phyloP scores from a whole-genome alignment of 2,888 invertebrate species.

The Parelbella ahira region DNA sequence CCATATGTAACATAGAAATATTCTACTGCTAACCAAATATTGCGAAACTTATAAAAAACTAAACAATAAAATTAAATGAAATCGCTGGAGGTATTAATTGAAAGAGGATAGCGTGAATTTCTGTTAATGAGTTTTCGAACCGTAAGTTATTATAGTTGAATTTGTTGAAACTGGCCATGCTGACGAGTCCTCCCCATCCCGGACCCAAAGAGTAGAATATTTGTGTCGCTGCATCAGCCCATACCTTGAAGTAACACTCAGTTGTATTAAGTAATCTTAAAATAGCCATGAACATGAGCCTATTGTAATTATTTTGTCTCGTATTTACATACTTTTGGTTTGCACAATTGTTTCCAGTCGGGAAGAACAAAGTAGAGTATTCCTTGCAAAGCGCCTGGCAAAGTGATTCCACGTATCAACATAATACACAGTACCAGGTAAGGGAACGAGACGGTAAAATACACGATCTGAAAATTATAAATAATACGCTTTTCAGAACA shows the following conservation, averaged over 20 bases:
- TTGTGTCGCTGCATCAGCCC: constrained; percentile 96
- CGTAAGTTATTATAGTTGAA: constrained; percentile 86
- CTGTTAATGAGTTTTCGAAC: no score
- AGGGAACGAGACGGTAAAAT: constrained; percentile 93
- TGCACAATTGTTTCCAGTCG: constrained; percentile 87
- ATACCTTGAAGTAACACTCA: no score
- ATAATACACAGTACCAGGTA: constrained; percentile 86
- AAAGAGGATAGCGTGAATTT: no score
- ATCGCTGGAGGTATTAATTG: no score
- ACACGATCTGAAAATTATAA: constrained; percentile 83
- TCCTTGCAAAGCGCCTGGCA: constrained; percentile 89
- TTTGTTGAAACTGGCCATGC: constrained; percentile 91
- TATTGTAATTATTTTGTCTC: no score
- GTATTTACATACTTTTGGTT: constrained; percentile 83
- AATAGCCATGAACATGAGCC: no score
- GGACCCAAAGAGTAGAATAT: constrained; percentile 95
- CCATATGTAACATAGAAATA: no score
- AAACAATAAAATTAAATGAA: no score
- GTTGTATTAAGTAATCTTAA: no score
- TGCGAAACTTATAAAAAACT: no score
- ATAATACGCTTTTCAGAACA: constrained; percentile 21
- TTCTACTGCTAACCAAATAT: no score
- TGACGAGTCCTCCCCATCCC: constrained; percentile 91
- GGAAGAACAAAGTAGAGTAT: constrained; percentile 89
- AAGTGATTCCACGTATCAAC: constrained; percentile 87